phyloP scores from a whole-genome alignment of 2,113 vertebrate species.

The Erythrocercus mccallii region DNA sequence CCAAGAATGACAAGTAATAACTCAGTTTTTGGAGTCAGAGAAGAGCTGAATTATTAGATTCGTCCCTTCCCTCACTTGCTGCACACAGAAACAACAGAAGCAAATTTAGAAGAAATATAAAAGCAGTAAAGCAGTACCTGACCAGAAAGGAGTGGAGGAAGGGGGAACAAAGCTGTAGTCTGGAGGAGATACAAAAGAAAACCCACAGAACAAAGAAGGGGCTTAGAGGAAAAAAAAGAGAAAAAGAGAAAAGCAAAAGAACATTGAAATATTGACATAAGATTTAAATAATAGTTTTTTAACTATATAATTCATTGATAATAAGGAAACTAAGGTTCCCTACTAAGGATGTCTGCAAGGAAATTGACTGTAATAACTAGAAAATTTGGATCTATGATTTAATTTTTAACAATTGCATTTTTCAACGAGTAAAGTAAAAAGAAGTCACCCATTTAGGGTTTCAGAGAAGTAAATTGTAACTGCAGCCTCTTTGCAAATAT shows the following conservation, averaged over 20 bases:
- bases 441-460: not conserved
- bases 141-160: constrained; percentile 98
- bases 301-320: constrained; percentile 38
- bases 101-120: constrained; percentile 68
- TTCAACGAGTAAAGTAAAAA: constrained; percentile 6
- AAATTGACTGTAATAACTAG: constrained; percentile 46
- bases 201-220: constrained; percentile 92
- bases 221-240: constrained; percentile 82
- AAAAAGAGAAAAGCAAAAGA: constrained; percentile 81
- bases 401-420: constrained; percentile 45
- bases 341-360: constrained; percentile 54
- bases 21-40: not conserved
- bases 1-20: not conserved
- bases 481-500: not conserved
- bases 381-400: constrained; percentile 47
- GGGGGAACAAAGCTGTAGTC: constrained; percentile 98
- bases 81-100: constrained; percentile 65
- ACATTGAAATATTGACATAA: constrained; percentile 75
- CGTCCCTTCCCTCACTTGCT: constrained; percentile 59
- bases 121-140: constrained; percentile 89
- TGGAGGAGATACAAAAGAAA: constrained; percentile 95
- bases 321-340: constrained; percentile 54
- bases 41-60: not conserved
- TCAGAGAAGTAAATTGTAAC: not conserved
- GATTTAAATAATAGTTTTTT: constrained; percentile 54